A percentile compares a stretch with the other conserved stretches of the same genome.
Evolutionary conservation across 2,113 vertebrate species (phyloP).

Genomic region (Halichoeres trimaculatus): DNA sequence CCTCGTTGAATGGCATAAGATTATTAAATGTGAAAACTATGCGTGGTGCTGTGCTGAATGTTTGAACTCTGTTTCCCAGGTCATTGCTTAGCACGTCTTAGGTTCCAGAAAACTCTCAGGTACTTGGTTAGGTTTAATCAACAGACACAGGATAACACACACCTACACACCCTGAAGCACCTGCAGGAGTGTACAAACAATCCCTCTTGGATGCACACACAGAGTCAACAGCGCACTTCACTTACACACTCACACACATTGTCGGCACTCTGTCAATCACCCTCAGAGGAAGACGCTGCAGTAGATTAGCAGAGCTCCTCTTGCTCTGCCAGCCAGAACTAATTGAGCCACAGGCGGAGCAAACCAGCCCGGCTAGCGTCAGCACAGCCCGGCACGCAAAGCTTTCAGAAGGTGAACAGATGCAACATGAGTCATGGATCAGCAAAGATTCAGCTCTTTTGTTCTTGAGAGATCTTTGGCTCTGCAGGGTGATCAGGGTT

Average conservation of each 20-base stretch:
- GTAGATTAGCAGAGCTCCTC: slow-evolving; percentile 63
- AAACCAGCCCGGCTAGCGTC: slow-evolving; percentile 16
- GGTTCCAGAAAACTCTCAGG: background rate
- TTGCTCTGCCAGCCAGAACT: slow-evolving; percentile 68
- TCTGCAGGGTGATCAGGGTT: slow-evolving; percentile 5
- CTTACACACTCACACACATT: background rate
- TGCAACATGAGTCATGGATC: slow-evolving; percentile 50
- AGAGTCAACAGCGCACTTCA: background rate
- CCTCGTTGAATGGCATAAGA: too few species aligned
- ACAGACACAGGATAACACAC: background rate
- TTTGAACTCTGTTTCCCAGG: too few species aligned
- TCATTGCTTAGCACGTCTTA: too few species aligned
- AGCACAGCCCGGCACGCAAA: slow-evolving; percentile 32
- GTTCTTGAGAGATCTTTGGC: slow-evolving; percentile 8
- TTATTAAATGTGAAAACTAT: too few species aligned
- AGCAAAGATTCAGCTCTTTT: background rate
- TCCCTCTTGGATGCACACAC: slow-evolving; percentile 5
- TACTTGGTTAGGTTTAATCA: slow-evolving; percentile 14
- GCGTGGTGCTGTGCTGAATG: too few species aligned
- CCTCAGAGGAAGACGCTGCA: slow-evolving; percentile 39
- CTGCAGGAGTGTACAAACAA: background rate
- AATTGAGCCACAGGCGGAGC: slow-evolving; percentile 63
- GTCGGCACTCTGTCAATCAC: slow-evolving; percentile 51
- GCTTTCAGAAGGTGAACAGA: slow-evolving; percentile 56
- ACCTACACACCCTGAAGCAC: slow-evolving; percentile 6